Evolutionary conservation across 2,797 vertebrate species (phyloP), one percentile per base, ranked within the genome.

Genomic region (Vultur gryphus): DNA sequence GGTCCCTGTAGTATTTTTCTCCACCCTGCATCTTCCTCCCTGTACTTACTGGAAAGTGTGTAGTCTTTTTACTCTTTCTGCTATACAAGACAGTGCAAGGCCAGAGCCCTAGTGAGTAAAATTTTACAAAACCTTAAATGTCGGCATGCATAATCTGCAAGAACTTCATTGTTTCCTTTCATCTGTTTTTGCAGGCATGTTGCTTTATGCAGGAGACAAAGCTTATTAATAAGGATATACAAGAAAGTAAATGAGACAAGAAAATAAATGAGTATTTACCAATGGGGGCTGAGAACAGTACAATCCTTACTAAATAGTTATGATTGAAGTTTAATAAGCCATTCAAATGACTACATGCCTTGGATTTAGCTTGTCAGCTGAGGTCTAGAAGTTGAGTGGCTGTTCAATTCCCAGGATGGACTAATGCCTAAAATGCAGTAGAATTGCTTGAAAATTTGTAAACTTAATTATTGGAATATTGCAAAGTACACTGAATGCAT

Each of bases 231-330:
- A 91, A 80, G 39, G 35, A 67, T 83, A 72, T 54, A 39, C 29
- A 85, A 75, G 67, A 75, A 89, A 96, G 54, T 90, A 95, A 90
- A 91, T 88, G 79, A 96, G 93, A 96, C 79, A 95, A 96, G 92
- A 93, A 96, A 93, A 95, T 88, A 94, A 91, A 97, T 88, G 16
- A 86, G 46, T 95, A 95, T 97, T 96, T 96, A 95, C 84, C 49
- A 90, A 9, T 65, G 87, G 79, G 33, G 64, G 76, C 2, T 65
- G 65, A 28, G 33, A 92, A 78, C 33, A 84, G 37, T 49, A 72
- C 52, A 88, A 37, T 81, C 82, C 46, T 84, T 88, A 65, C 52
- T 96, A 96, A 93, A 90, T 93, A 57, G 33, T 91, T 93, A 95
- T 94, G 87, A 93, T 13, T 95, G 81, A 95, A 85, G 80, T 95